phyloP scores from a whole-genome alignment of 1,140 invertebrate genomes.

The Dreissena polymorpha region DNA sequence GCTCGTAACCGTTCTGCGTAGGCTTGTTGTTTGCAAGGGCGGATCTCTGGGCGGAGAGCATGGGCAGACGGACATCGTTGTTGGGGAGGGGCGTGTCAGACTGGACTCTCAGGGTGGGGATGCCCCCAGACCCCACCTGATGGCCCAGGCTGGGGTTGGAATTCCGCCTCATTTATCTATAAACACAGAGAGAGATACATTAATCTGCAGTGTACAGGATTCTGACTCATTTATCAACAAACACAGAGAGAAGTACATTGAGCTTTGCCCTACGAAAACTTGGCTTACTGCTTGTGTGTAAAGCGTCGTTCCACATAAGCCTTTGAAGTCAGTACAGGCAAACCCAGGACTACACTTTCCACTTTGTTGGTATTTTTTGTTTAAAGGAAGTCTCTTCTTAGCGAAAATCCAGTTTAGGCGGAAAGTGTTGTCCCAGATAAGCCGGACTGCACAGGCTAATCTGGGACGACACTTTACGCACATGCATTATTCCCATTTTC shows the following conservation, averaged over 20 bases:
- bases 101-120: constrained; percentile 68
- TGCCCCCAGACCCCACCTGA: constrained; percentile 34
- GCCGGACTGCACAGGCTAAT: no score
- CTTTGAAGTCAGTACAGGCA: not conserved
- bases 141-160: constrained; percentile 14
- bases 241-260: not conserved
- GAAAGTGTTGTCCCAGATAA: no score
- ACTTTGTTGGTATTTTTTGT: not conserved
- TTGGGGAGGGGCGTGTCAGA: constrained; percentile 68
- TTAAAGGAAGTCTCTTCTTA: no score
- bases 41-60: constrained; percentile 57
- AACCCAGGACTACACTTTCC: not conserved
- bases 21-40: constrained; percentile 57
- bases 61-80: constrained; percentile 57
- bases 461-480: no score
- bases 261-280: not conserved
- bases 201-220: not conserved
- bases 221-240: constrained; percentile 37
- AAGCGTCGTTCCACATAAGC: not conserved
- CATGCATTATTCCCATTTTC: no score
- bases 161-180: constrained; percentile 35
- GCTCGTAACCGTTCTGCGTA: constrained; percentile 50
- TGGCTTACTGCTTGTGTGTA: not conserved
- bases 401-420: no score
- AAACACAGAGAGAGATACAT: no score